Evolutionary conservation across 2,888 invertebrate species (phyloP), one percentile per base, ranked within the genome.

Genomic region (Oxyteleia sp.): DNA sequence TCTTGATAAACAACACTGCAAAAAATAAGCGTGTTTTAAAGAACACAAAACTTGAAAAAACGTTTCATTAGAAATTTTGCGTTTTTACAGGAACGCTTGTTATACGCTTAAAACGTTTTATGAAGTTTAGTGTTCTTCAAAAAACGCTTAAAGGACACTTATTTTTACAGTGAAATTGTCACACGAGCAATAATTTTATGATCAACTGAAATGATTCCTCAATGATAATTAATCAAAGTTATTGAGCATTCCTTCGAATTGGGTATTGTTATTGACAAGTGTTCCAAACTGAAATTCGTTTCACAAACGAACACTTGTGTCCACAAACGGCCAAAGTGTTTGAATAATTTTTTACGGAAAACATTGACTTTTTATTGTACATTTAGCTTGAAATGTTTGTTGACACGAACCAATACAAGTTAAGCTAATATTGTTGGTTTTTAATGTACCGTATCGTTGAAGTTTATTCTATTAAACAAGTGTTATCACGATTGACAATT

Each of bases 281-380:
- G 74, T 74, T 74, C 45, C 45, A 20, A 35, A 47, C 26, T 20
- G 53, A 57, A 74, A 35, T 55, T 55, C 74, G 38, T 41, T 81
- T 81, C 74, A 68, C 16, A 13, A 35, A 8, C 26, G 51, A 15
- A 59, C 82, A 82, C 69, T 63, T 82, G 82, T 76, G 63, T 75
- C 69, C 63, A 75, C 45, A 49, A 2, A 32, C 64, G 20, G 43
- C 32, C 49, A 64, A 71, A 71, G 49, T 71, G 45, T 82, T 82
- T 82, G 82, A 82, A 82, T 71, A 76, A 76, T 66, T 71, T 64
- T 76, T 69, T 71, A 75, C 57, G 18, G 69, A 76, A 76, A 82
- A 82, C 82, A 76, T 76, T 82, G 82, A 82, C 69, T 51, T 47
- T 81, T 59, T 49, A 45, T 80, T 59, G 49, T 29, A 26, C 59